Evolutionary conservation across 2,113 vertebrate species (phyloP).

Genomic region (Zosterops lateralis): DNA sequence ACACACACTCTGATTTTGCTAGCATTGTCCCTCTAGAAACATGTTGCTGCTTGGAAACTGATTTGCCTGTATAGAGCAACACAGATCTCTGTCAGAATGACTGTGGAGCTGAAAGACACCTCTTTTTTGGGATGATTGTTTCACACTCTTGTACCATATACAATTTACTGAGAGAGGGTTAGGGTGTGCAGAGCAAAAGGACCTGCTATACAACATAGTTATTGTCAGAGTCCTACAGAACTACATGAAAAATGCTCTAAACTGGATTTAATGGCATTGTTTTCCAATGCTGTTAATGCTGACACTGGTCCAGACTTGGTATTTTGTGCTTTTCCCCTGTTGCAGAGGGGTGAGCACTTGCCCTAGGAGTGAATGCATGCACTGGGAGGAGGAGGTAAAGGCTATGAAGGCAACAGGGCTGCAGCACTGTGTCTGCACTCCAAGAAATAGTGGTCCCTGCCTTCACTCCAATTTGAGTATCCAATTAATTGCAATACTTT

Average conservation of each 20-base stretch:
- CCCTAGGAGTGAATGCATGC: rapidly evolving
- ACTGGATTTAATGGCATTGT: not conserved
- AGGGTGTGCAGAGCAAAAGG: not conserved
- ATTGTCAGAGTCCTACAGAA: not conserved
- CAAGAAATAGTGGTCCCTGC: not conserved
- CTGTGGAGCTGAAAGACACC: not conserved
- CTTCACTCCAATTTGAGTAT: not conserved
- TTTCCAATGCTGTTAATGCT: not conserved
- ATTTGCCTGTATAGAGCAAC: not conserved
- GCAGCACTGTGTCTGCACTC: not conserved
- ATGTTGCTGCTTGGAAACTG: not conserved
- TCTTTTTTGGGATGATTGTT: not conserved
- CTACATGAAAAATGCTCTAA: not conserved
- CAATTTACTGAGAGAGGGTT: not conserved
- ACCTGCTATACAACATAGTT: not conserved
- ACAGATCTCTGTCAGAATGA: not conserved
- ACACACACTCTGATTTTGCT: not conserved
- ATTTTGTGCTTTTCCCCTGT: not conserved
- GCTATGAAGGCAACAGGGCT: not conserved
- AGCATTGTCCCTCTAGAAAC: not conserved
- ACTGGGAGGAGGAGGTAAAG: not conserved
- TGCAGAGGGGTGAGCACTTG: not conserved
- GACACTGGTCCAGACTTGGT: not conserved
- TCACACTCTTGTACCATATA: not conserved
- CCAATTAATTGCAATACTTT: not conserved